Evolutionary conservation across 2,113 vertebrate species (phyloP), one percentile per base, ranked within the genome.

Genomic region (Forbesichthys papilliferus): DNA sequence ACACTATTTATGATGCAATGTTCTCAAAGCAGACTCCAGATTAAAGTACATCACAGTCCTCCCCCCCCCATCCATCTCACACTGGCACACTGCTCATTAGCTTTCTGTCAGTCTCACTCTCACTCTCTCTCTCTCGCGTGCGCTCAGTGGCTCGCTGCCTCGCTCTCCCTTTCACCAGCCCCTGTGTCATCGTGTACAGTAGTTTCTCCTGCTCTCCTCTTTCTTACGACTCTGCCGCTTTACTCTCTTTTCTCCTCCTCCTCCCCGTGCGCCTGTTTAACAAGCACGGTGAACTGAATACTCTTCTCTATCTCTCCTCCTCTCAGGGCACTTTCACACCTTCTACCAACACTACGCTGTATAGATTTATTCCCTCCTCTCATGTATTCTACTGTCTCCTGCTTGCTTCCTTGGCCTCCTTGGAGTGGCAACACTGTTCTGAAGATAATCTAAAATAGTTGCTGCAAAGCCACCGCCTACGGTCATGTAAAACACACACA

Each of bases 21-120:
- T 83, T 64, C 52, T 73, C 48, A 79, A 75, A 74, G 68, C 68
- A 70, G 71, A 61, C 74, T 79, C 79, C 60, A 78, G 78, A 85
- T 79, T 69, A 78, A 81, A 79, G 54, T 69, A 14, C 8, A 55
- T 20, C 69, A 46, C 49, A 10, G 20, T 69, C 52, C 65, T 55
- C 72, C 79, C 68, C 48, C 14, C 48, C 65, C 60, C 13, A 73
- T 82, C 62, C 11, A 64, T 80, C 69, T 84, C 79, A 84, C 86
- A 71, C 76, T 69, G 78, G 75, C 46, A 47, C 80, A 73, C 68
- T 84, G 85, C 91, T 92, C 87, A 90, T 90, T 90, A 91, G 84
- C 85, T 87, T 81, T 74, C 86, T 90, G 87, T 90, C 86, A 86
- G 77, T 77, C 80, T 73, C 20, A 52, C 18, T 87, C 85, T 68